A percentile compares a stretch with the other conserved stretches of the same genome.
These are phyloP conservation scores for Zenarchopterus dispar DNA, from an alignment of 2,797 vertebrate species.

Conservation along the genomic window DNA sequence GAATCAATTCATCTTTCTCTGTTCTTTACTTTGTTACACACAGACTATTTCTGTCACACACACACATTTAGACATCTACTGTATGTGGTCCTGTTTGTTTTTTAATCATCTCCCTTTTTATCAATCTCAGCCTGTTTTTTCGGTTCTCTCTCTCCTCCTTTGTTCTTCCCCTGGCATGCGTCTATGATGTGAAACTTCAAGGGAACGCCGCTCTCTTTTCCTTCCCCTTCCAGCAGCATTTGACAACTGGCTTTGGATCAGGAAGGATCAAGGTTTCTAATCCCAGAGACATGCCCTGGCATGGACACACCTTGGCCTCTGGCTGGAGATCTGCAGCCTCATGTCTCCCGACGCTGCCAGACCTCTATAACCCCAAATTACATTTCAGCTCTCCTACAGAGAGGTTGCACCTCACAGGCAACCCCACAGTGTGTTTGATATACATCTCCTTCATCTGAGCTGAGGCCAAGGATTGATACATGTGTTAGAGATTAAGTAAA, in stretches of 20 bases:
- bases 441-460: conserved; percentile 29
- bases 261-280: conserved; percentile 73
- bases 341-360: conserved; percentile 44
- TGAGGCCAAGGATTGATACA: conserved; percentile 1
- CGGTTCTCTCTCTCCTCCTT: conserved; percentile 18
- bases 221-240: conserved; percentile 53
- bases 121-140: conserved; percentile 21
- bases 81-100: not conserved
- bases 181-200: conserved; percentile 36
- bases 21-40: conserved; percentile 13
- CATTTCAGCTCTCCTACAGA: conserved; percentile 62
- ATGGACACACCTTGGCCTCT: conserved; percentile 68
- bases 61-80: not conserved
- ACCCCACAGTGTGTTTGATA: conserved; percentile 43
- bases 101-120: conserved; percentile 26
- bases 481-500: conserved; percentile 1
- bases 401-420: conserved; percentile 52
- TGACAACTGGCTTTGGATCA: conserved; percentile 64
- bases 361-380: conserved; percentile 66
- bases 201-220: conserved; percentile 11
- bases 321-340: conserved; percentile 49
- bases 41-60: conserved; percentile 36
- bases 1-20: conserved; percentile 58
- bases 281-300: conserved; percentile 64
- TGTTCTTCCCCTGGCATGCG: conserved; percentile 29